Conservation (phyloP, 2,888 invertebrate genomes). For the Pocota personata region DNA sequence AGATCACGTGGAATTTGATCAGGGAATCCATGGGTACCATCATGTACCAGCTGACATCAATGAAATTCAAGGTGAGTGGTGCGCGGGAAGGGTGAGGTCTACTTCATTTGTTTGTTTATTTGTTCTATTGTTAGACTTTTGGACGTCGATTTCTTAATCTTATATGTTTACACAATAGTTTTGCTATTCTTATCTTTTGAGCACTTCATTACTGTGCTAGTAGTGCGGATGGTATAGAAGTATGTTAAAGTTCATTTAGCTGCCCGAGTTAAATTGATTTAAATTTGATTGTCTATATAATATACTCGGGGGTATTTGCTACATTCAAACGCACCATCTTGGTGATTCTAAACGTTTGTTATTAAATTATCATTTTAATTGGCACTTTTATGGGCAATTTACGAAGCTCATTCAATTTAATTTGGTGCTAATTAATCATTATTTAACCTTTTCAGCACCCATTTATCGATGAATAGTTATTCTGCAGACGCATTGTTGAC, state of each 20-base stretch:
- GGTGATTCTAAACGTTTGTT: not conserved
- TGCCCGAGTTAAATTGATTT: not conserved
- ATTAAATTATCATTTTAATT: conserved; percentile 5
- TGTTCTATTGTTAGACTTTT: conserved; percentile 51
- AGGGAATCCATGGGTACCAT: conserved; percentile 97
- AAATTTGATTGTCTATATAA: not conserved
- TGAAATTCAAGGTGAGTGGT: conserved; percentile 96
- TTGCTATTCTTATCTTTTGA: conserved; percentile 32
- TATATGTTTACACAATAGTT: conserved; percentile 15
- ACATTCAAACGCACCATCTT: not conserved
- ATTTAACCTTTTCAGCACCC: too few species aligned
- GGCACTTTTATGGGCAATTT: not conserved
- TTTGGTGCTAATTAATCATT: conserved; percentile 4
- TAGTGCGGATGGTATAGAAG: not conserved
- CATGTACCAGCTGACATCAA: conserved; percentile 97
- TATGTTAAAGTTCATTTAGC: not conserved
- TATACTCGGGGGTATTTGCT: not conserved
- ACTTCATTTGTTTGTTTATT: conserved; percentile 2
- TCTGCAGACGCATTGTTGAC: not conserved
- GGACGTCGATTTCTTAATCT: not conserved
- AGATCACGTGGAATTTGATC: conserved; percentile 98
- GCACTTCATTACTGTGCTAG: conserved; percentile 1
- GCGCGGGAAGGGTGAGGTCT: not conserved
- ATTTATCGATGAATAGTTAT: too few species aligned
- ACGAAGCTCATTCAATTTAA: not conserved